Conservation (phyloP, 2,113 vertebrate species). For the Apteryx mantelli region DNA sequence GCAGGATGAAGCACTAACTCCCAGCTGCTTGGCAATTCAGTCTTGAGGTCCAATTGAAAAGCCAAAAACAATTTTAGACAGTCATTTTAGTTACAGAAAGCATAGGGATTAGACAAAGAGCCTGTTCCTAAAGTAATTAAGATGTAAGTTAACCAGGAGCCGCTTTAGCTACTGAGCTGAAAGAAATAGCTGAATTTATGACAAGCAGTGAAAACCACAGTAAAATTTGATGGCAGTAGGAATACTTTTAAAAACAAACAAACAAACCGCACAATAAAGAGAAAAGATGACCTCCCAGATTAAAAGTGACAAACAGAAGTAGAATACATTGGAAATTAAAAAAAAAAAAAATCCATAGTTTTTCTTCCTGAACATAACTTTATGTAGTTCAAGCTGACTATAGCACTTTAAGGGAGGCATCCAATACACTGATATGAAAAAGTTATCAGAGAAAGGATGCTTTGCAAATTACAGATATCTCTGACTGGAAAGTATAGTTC, state of each 20-base stretch:
- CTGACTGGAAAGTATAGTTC: background rate
- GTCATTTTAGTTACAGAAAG: constrained; percentile 41
- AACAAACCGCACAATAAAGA: constrained; percentile 5
- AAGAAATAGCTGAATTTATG: constrained; percentile 54
- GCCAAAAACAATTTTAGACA: constrained; percentile 22
- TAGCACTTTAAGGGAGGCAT: background rate
- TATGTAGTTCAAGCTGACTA: background rate
- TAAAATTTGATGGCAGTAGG: constrained; percentile 20
- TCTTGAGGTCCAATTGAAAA: constrained; percentile 6
- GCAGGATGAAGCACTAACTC: background rate
- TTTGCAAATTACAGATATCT: background rate
- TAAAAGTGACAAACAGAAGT: constrained; percentile 2
- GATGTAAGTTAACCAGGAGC: constrained; percentile 31
- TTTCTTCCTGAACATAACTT: background rate
- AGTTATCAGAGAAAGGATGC: background rate
- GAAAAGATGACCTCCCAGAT: constrained; percentile 16
- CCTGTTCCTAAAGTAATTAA: constrained; percentile 14
- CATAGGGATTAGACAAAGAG: constrained; percentile 14
- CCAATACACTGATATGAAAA: background rate
- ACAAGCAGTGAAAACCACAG: constrained; percentile 25
- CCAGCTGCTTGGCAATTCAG: constrained; percentile 49
- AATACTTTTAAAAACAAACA: constrained; percentile 40
- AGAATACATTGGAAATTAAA: background rate
- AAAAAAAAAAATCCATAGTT: background rate
- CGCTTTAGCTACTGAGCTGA: constrained; percentile 29